Percentiles rank a stretch among this genome's conserved stretches.
phyloP scores from a whole-genome alignment of 2,797 vertebrate genomes.

The Anomalospiza imberbis region DNA sequence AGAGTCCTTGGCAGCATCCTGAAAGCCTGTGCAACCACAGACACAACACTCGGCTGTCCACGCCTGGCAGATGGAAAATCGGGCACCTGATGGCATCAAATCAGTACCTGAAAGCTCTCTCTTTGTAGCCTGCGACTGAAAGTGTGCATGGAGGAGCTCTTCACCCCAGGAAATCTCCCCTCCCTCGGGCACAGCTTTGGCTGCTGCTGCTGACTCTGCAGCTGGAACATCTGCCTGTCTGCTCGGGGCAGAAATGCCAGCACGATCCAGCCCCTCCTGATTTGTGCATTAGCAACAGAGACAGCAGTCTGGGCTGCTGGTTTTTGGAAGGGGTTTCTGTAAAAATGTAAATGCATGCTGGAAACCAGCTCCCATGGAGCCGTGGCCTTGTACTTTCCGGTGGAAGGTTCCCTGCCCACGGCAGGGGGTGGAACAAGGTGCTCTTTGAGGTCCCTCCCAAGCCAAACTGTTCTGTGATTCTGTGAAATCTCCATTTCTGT shows the following conservation, averaged over 20 bases:
- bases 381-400: rapidly evolving
- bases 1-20: neutral
- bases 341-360: neutral
- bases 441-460: neutral
- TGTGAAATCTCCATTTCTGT: neutral
- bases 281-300: neutral
- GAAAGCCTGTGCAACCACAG: neutral
- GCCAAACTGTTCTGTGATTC: neutral
- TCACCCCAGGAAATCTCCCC: neutral
- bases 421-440: neutral
- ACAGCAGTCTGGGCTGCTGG: neutral
- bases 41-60: neutral
- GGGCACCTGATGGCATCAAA: neutral
- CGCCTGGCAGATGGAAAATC: neutral
- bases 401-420: neutral
- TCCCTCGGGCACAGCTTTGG: neutral
- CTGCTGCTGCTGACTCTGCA: neutral
- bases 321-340: too few relatives aligned
- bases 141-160: neutral
- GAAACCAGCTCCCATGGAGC: neutral
- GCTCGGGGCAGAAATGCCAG: neutral
- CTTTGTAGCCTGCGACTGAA: neutral
- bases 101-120: neutral
- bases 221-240: neutral
- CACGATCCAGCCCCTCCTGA: neutral